A percentile compares a stretch with the other conserved stretches of the same genome.
phyloP scores from a whole-genome alignment of 2,888 invertebrate genomes.

The Holacanthella duospinosa region DNA sequence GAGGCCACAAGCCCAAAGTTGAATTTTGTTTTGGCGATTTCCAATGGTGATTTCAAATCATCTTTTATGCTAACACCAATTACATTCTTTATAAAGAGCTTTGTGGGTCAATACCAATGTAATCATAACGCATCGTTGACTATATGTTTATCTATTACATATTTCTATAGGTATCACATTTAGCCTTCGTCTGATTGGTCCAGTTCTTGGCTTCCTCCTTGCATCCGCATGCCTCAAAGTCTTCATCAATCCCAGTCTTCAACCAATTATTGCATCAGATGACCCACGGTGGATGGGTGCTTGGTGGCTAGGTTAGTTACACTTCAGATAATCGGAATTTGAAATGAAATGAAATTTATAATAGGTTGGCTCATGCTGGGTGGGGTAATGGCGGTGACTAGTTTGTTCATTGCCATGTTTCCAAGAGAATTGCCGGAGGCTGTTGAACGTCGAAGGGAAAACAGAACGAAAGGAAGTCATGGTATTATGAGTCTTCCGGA shows the following conservation, averaged over 20 bases:
- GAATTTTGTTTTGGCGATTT: no score
- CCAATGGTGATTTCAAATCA: no score
- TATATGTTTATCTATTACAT: no score
- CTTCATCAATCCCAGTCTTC: constrained; percentile 39
- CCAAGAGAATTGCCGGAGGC: constrained; percentile 52
- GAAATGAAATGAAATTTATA: not conserved
- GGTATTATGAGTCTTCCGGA: constrained; percentile 8
- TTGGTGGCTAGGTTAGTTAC: constrained; percentile 46
- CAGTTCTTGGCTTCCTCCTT: constrained; percentile 40
- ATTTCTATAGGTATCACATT: constrained; percentile 38
- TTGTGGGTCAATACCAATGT: no score
- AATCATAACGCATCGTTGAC: no score
- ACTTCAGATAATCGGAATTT: not conserved
- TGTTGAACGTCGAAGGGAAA: constrained; percentile 10
- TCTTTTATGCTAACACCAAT: no score
- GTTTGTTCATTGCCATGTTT: constrained; percentile 55
- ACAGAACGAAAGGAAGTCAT: constrained; percentile 4
- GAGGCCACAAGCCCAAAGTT: no score
- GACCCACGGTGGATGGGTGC: constrained; percentile 49
- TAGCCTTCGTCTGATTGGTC: constrained; percentile 40
- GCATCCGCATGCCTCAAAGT: constrained; percentile 39
- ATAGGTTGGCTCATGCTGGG: constrained; percentile 25
- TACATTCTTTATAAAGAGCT: no score
- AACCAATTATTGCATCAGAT: constrained; percentile 40
- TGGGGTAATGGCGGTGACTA: constrained; percentile 48